phyloP scores from a whole-genome alignment of 2,797 vertebrate species.

The Pteropus rufus region DNA sequence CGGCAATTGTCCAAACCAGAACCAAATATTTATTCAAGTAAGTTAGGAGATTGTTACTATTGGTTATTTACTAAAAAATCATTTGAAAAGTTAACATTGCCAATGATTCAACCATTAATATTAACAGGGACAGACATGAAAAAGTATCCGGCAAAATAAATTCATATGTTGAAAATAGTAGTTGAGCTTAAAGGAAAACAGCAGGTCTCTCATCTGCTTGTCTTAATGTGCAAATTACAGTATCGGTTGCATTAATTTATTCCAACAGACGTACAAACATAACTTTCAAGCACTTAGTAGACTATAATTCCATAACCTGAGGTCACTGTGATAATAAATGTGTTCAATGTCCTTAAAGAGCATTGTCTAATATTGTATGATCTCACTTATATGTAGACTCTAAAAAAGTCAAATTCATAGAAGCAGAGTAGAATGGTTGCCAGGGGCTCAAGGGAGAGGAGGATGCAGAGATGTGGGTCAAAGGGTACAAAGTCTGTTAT shows the following conservation, averaged over 20 bases:
- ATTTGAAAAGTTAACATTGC: constrained; percentile 18
- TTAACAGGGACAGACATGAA: not conserved
- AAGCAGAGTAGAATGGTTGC: not conserved
- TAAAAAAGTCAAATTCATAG: not conserved
- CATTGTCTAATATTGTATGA: not conserved
- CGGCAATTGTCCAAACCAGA: not conserved
- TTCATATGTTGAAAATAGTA: constrained; percentile 14
- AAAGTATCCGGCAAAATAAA: not conserved
- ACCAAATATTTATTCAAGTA: not conserved
- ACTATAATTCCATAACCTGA: constrained; percentile 74
- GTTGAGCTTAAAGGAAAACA: constrained; percentile 19
- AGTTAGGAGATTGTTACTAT: not conserved
- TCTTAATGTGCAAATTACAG: constrained; percentile 71
- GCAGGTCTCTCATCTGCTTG: constrained; percentile 42
- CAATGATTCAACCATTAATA: not conserved
- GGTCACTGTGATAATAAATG: constrained; percentile 75
- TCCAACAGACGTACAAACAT: constrained; percentile 79
- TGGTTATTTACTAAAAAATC: not conserved
- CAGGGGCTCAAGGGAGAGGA: not conserved
- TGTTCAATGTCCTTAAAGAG: not conserved
- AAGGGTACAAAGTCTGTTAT: not conserved
- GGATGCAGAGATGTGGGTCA: not conserved
- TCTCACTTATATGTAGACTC: not conserved
- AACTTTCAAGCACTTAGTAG: constrained; percentile 78
- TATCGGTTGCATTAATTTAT: constrained; percentile 82